A percentile compares a stretch with the other conserved stretches of the same genome.
phyloP scores from a whole-genome alignment of 2,113 vertebrate genomes.

The Vulpes lagopus region DNA sequence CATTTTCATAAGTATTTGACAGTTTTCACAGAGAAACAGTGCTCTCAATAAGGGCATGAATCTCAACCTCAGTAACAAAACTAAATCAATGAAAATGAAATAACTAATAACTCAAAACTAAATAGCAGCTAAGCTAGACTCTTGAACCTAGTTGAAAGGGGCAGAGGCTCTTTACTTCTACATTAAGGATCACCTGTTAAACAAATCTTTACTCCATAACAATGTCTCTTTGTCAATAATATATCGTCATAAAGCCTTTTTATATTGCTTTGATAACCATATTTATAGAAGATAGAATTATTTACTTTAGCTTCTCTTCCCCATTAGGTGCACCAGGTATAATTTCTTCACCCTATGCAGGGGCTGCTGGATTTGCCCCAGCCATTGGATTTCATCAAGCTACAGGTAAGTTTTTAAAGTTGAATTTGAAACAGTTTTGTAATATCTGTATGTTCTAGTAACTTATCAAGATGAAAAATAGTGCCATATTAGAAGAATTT shows the following conservation, averaged over 20 bases:
- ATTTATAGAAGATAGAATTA: slow-evolving; percentile 18
- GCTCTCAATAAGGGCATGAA: slow-evolving; percentile 1
- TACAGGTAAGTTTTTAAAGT: slow-evolving; percentile 83
- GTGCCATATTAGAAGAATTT: neutral
- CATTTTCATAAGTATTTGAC: slow-evolving; percentile 17
- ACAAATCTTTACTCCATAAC: neutral
- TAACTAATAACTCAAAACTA: neutral
- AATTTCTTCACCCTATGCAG: slow-evolving; percentile 87
- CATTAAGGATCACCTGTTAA: neutral
- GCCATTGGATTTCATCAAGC: slow-evolving; percentile 86
- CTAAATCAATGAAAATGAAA: neutral
- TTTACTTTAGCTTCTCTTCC: slow-evolving; percentile 67
- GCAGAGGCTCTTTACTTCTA: neutral
- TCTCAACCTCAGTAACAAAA: neutral
- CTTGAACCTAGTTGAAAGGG: neutral
- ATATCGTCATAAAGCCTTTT: neutral
- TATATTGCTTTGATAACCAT: neutral
- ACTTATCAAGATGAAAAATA: neutral
- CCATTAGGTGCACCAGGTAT: slow-evolving; percentile 86
- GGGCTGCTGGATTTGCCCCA: slow-evolving; percentile 87
- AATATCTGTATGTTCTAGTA: slow-evolving; percentile 46
- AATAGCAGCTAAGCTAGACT: neutral
- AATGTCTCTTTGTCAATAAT: neutral
- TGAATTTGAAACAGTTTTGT: slow-evolving; percentile 60
- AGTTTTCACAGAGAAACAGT: neutral